A percentile compares a stretch with the other conserved stretches of the same genome.
These are phyloP conservation scores for Drosophila albomicans DNA, from an alignment of 1,140 invertebrate genomes.

Conservation along the genomic window DNA sequence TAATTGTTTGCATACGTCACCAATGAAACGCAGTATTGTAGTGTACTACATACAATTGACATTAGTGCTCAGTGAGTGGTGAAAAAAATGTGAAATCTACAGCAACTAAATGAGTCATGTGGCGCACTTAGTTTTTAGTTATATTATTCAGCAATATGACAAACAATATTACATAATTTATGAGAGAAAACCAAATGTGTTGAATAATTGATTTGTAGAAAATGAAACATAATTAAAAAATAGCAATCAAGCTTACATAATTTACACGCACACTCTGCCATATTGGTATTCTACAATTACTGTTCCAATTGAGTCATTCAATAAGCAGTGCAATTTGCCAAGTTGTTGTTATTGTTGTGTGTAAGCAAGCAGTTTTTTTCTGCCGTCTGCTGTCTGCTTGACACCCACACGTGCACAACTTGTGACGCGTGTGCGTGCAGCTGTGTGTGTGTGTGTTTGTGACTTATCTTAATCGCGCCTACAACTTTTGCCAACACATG, in stretches of 20 bases:
- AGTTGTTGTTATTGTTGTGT: background rate
- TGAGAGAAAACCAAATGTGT: no score
- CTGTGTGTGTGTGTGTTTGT: background rate
- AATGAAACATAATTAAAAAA: no score
- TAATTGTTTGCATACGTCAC: conserved; percentile 4
- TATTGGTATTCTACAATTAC: background rate
- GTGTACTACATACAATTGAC: background rate
- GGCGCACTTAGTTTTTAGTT: background rate
- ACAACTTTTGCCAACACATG: conserved; percentile 21
- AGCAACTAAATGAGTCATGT: background rate
- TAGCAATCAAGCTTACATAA: background rate
- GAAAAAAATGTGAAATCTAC: background rate
- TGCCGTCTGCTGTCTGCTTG: background rate
- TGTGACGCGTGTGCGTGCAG: background rate
- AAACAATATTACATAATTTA: background rate
- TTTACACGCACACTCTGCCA: background rate
- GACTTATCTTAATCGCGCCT: conserved; percentile 15
- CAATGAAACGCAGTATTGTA: background rate
- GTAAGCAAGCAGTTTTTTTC: background rate
- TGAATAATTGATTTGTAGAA: no score
- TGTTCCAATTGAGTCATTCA: background rate
- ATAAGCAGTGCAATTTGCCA: background rate
- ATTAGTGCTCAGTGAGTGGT: background rate
- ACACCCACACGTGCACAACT: conserved; percentile 5
- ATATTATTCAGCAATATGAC: background rate